Conservation (phyloP, 2,113 vertebrate genomes). For the Nerophis ophidion region DNA sequence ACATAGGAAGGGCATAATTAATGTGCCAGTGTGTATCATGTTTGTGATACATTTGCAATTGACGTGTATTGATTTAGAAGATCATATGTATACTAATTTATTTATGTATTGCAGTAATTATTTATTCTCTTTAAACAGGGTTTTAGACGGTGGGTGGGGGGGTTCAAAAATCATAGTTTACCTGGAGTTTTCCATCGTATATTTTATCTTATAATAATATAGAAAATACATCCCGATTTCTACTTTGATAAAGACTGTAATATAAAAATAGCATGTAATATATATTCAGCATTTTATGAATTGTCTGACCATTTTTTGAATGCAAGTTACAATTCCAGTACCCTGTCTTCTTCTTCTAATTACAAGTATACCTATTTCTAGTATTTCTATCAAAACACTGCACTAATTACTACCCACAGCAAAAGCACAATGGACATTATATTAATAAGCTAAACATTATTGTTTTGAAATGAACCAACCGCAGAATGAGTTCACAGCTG, state of each 20-base stretch:
- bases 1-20: conserved; percentile 49
- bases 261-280: conserved; percentile 61
- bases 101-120: conserved; percentile 52
- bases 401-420: conserved; percentile 52
- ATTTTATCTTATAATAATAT: conserved; percentile 45
- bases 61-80: conserved; percentile 54
- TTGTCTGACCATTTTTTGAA: conserved; percentile 44
- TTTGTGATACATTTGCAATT: conserved; percentile 59
- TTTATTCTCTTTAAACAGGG: conserved; percentile 39
- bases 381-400: conserved; percentile 59
- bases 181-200: conserved; percentile 58
- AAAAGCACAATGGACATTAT: conserved; percentile 57
- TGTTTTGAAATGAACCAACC: neutral
- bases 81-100: conserved; percentile 38
- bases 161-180: conserved; percentile 40
- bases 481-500: too few species aligned
- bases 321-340: conserved; percentile 17
- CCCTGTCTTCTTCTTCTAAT: conserved; percentile 35
- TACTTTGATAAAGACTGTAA: conserved; percentile 64
- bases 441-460: conserved; percentile 2
- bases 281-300: conserved; percentile 33
- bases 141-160: conserved; percentile 21
- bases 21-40: conserved; percentile 60
- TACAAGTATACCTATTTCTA: conserved; percentile 32
- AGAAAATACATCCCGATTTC: conserved; percentile 37